These are phyloP conservation scores for Elysia crispata DNA, from an alignment of 2,888 invertebrate species.

Conservation along the genomic window DNA sequence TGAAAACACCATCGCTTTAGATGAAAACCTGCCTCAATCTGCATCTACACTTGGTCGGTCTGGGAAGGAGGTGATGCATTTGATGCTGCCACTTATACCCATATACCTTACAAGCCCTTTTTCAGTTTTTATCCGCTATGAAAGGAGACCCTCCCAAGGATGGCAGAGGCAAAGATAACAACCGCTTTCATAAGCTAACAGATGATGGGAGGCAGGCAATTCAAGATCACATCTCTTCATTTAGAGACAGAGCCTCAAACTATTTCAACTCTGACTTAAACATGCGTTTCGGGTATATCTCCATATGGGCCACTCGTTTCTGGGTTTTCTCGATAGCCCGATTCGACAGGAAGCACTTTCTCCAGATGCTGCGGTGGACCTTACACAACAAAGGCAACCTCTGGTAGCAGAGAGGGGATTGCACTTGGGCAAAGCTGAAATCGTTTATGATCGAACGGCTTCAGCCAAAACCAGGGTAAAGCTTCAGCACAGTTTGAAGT, in stretches of 20 bases:
- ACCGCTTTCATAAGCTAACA: conserved; percentile 5
- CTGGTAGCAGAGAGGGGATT: not conserved
- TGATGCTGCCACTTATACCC: too few species aligned
- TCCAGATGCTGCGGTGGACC: too few species aligned
- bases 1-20: too few species aligned
- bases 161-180: conserved; percentile 13
- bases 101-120: not conserved
- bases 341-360: too few species aligned
- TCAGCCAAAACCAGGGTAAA: too few species aligned
- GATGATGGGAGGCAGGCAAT: not conserved
- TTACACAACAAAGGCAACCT: not conserved
- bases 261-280: conserved; percentile 7
- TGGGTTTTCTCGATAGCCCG: not conserved
- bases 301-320: not conserved
- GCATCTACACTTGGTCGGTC: too few species aligned
- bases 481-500: too few species aligned
- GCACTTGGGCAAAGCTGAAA: not conserved
- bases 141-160: conserved; percentile 12
- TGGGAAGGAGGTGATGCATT: too few species aligned
- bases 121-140: not conserved
- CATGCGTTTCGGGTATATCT: conserved; percentile 14
- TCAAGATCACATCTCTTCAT: conserved; percentile 10
- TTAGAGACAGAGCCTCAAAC: conserved; percentile 3
- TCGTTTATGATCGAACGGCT: too few species aligned
- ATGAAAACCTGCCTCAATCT: too few species aligned